phyloP scores from a whole-genome alignment of 2,113 vertebrate genomes.

The Bos indicus region DNA sequence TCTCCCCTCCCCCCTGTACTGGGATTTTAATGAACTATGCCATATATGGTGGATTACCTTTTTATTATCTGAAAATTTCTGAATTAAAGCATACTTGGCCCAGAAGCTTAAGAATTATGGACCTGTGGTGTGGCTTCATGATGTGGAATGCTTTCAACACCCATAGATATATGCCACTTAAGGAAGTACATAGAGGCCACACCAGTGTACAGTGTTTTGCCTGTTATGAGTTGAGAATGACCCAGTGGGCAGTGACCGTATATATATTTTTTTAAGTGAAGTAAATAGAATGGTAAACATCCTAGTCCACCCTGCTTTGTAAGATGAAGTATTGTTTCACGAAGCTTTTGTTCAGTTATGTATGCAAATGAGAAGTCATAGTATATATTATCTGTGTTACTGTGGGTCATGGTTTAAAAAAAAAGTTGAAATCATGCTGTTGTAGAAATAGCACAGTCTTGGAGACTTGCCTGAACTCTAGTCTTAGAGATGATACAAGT shows the following conservation, averaged over 20 bases:
- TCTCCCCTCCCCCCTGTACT: background rate
- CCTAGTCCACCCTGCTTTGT: background rate
- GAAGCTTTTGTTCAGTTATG: background rate
- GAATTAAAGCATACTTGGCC: background rate
- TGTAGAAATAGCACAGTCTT: background rate
- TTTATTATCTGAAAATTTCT: background rate
- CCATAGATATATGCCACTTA: background rate
- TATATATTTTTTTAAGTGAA: background rate
- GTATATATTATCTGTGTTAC: background rate
- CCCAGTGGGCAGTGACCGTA: background rate
- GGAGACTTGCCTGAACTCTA: background rate
- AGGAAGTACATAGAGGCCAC: background rate
- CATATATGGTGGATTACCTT: background rate
- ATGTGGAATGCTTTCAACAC: background rate
- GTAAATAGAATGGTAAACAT: background rate
- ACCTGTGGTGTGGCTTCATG: background rate
- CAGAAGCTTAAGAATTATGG: background rate
- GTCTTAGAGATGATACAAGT: background rate
- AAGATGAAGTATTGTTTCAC: background rate
- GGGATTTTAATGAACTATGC: background rate
- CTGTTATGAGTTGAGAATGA: background rate
- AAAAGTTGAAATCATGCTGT: background rate
- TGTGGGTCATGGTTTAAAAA: background rate
- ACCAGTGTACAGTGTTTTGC: background rate
- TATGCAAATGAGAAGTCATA: background rate